Base-by-base conservation (phyloP, 2,797 vertebrate genomes). In the Lagothrix lagotricha region DNA sequence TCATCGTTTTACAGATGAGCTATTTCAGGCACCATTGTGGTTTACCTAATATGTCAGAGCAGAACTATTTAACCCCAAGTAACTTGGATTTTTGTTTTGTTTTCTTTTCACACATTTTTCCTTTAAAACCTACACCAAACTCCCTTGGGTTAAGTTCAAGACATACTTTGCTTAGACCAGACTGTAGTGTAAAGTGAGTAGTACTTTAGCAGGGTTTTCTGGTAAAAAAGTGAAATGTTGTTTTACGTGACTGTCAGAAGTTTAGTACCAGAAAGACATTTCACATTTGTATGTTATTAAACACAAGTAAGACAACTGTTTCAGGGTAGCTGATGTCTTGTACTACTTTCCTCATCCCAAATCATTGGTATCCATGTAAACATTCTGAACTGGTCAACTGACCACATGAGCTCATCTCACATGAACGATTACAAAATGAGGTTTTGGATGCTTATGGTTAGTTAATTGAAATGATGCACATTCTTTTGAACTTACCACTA, bases 401-500 rank as follows among this genome's bases (percentile, higher is more conserved):
- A 88, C 94, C 79, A 5, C 89, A 85, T 97, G 52, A 93, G 84
- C 89, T 97, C 93, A 93, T 95, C 67, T 93, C 94, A 91, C 77
- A 50, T 79, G 95, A 83, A 81, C 77, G 82, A 24, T 87, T 88
- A 50, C 83, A 70, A 81, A 90, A 57, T 48, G 87, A 90, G 92
- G 64, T 67, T 70, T 75, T 41, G 50, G 73, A 30, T 93, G 79
- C 72, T 86, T 93, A 90, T 2, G 94, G 90, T 84, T 61, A 48
- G 64, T 84, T 92, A 36, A 72, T 33, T 90, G 95, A 95, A 96
- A 84, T 92, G 91, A 86, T 85, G 67, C 22, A 85, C 70, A 77
- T 57, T 86, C 93, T 95, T 93, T 93, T 92, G 57, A 97, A 90
- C 77, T 81, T 88, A 72, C 39, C 70, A n/a, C 46, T 83, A 19